Evolutionary conservation across 2,888 invertebrate species (phyloP).

Genomic region (Elmis aenea): DNA sequence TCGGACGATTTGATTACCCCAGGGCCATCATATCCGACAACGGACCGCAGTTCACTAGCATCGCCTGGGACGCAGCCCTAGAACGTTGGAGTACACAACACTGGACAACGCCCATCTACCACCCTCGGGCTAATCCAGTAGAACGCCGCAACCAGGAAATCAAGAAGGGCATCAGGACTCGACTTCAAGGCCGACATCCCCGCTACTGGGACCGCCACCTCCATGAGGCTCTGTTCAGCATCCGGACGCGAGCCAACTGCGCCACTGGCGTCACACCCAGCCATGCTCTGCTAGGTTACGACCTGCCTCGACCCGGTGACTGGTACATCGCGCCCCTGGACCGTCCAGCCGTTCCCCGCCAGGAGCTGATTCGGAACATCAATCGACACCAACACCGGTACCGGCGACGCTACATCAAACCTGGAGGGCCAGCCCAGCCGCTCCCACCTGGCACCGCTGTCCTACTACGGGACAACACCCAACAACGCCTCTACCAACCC

Average conservation of each 20-base stretch:
- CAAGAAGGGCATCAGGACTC: conserved; percentile 21
- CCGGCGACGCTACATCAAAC: background rate
- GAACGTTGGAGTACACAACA: conserved; percentile 12
- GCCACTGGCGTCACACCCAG: conserved; percentile 13
- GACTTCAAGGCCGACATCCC: too few species aligned
- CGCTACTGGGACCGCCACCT: conserved; percentile 10
- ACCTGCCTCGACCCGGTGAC: conserved; percentile 10
- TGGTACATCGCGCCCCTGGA: conserved; percentile 5
- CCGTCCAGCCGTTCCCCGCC: background rate
- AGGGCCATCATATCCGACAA: conserved; percentile 14
- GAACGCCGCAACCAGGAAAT: conserved; percentile 27
- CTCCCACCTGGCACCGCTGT: background rate
- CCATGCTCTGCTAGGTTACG: conserved; percentile 13
- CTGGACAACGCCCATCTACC: conserved; percentile 26
- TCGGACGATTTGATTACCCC: conserved; percentile 13
- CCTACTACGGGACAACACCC: background rate
- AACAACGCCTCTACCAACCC: background rate
- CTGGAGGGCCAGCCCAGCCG: background rate
- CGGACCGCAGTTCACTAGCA: conserved; percentile 10
- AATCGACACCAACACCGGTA: background rate
- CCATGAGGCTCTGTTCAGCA: conserved; percentile 2
- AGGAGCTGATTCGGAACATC: background rate
- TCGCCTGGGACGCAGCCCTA: conserved; percentile 7
- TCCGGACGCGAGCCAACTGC: conserved; percentile 15
- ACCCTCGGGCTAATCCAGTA: conserved; percentile 25